phyloP scores from a whole-genome alignment of 1,140 invertebrate genomes.

The Antheraea mylitta region DNA sequence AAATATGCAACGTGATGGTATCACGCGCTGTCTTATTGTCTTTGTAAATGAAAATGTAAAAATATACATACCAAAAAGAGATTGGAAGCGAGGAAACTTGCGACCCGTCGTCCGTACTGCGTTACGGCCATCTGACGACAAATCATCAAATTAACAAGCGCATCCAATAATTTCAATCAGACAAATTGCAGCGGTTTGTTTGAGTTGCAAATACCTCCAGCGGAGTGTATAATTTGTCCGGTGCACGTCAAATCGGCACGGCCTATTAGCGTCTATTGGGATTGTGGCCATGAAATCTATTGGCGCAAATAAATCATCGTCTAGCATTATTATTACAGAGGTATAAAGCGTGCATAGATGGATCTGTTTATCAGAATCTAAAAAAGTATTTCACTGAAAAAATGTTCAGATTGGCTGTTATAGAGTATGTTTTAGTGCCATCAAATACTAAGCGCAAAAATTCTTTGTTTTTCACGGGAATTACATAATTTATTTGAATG shows the following conservation, averaged over 20 bases:
- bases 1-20: no score
- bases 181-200: conserved; percentile 21
- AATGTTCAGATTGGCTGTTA: no score
- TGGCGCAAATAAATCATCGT: not conserved
- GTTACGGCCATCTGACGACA: conserved; percentile 54
- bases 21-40: no score
- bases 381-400: no score
- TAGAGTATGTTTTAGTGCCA: no score
- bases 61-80: conserved; percentile 52
- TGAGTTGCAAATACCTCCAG: conserved; percentile 28
- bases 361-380: no score
- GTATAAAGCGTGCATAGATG: no score
- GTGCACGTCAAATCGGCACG: not conserved
- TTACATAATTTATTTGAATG: no score
- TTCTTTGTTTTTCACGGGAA: no score
- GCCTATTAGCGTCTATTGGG: conserved; percentile 1
- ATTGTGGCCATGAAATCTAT: not conserved
- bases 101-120: conserved; percentile 32
- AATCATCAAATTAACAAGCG: conserved; percentile 14
- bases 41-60: not conserved
- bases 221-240: conserved; percentile 26
- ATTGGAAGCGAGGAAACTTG: conserved; percentile 45
- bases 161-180: conserved; percentile 24
- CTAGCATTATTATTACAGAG: no score
- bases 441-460: no score